These are phyloP conservation scores for Drosophila rubida DNA, from an alignment of 2,888 invertebrate genomes.

Conservation along the genomic window DNA sequence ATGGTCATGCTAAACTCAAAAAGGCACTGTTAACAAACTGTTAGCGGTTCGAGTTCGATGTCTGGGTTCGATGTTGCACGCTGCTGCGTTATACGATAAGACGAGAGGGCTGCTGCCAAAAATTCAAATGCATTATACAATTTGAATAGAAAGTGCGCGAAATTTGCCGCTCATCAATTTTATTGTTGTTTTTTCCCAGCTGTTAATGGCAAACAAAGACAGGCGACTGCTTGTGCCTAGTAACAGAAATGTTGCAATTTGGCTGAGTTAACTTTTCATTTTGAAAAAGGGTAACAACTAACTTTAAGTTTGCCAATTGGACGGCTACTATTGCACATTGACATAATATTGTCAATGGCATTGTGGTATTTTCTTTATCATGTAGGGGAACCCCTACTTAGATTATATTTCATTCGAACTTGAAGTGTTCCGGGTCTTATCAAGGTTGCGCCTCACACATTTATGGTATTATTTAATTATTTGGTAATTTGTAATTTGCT, in stretches of 20 bases:
- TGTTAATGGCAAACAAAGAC: background rate
- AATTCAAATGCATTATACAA: slow-evolving; percentile 17
- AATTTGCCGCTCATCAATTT: slow-evolving; percentile 8
- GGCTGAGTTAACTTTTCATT: background rate
- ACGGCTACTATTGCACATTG: background rate
- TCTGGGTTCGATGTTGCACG: slow-evolving; percentile 46
- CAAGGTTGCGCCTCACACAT: background rate
- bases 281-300: background rate
- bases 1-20: slow-evolving; percentile 48
- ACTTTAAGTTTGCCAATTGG: background rate
- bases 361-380: background rate
- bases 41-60: slow-evolving; percentile 39
- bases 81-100: slow-evolving; percentile 21
- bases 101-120: background rate
- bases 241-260: background rate
- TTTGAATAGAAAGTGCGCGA: slow-evolving; percentile 35
- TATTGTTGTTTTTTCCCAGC: background rate
- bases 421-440: background rate
- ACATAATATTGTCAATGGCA: background rate
- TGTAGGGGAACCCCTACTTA: background rate
- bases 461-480: too few species aligned
- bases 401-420: background rate
- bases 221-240: background rate
- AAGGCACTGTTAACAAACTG: slow-evolving; percentile 39
- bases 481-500: too few species aligned